phyloP scores from a whole-genome alignment of 2,888 invertebrate species.

The Mechanitis messenoides region DNA sequence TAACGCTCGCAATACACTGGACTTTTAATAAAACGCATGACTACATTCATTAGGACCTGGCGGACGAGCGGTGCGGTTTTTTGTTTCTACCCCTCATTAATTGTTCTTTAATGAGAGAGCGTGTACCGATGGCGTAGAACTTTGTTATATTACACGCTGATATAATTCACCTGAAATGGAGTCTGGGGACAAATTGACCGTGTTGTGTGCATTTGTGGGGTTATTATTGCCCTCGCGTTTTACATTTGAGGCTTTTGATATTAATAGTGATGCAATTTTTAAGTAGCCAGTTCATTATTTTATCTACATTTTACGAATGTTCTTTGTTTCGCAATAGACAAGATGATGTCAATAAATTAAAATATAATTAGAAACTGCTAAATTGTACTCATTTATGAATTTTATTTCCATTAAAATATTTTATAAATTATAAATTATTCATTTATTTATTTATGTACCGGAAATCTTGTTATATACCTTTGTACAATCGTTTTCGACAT shows the following conservation, averaged over 20 bases:
- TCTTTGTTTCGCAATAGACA: too few species aligned
- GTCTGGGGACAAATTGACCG: constrained; percentile 34
- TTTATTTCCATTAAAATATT: too few species aligned
- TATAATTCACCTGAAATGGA: constrained; percentile 38
- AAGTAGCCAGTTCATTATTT: too few species aligned
- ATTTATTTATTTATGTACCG: too few species aligned
- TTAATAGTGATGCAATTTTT: neutral
- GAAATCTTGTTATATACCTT: too few species aligned
- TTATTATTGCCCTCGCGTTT: constrained; percentile 8
- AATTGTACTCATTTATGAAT: too few species aligned
- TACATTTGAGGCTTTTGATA: neutral
- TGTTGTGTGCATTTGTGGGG: constrained; percentile 10
- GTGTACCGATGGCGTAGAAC: constrained; percentile 27
- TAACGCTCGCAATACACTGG: constrained; percentile 20
- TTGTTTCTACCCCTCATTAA: constrained; percentile 43
- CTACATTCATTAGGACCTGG: constrained; percentile 41
- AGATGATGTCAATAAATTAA: too few species aligned
- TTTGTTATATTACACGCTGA: constrained; percentile 30
- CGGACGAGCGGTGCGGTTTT: constrained; percentile 39
- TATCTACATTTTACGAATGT: too few species aligned
- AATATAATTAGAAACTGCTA: too few species aligned
- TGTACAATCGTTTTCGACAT: too few species aligned
- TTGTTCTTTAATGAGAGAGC: constrained; percentile 46
- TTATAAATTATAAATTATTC: too few species aligned
- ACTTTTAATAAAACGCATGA: constrained; percentile 41